These are phyloP conservation scores for Apis dorsata DNA, from an alignment of 1,140 invertebrate species.

Conservation along the genomic window DNA sequence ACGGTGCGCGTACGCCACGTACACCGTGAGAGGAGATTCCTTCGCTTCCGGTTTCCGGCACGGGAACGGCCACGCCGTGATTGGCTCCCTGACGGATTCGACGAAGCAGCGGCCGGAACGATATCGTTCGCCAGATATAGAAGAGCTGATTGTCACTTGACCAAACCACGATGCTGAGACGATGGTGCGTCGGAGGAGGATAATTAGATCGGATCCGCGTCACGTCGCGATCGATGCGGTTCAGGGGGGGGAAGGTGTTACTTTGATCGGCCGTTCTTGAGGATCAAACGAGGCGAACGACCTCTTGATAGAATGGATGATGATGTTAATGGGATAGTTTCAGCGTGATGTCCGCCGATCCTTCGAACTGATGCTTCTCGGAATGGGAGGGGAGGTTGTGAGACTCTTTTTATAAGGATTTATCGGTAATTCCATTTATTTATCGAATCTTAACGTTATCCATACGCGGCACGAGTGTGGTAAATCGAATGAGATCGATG, in stretches of 20 bases:
- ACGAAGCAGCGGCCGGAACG: slow-evolving; percentile 59
- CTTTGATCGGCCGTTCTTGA: slow-evolving; percentile 12
- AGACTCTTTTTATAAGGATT: not conserved
- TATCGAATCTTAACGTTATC: too few species aligned
- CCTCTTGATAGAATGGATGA: not conserved
- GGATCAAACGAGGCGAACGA: not conserved
- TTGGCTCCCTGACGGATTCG: slow-evolving; percentile 67
- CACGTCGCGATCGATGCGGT: not conserved
- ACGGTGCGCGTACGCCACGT: slow-evolving; percentile 40
- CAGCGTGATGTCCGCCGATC: not conserved
- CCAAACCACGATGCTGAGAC: slow-evolving; percentile 37
- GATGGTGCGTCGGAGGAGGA: slow-evolving; percentile 9
- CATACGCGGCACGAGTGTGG: too few species aligned
- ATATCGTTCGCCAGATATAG: slow-evolving; percentile 66
- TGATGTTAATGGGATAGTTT: not conserved
- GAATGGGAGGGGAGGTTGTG: not conserved
- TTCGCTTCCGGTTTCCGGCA: slow-evolving; percentile 78
- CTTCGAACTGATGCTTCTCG: not conserved
- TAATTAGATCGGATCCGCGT: slow-evolving; percentile 54
- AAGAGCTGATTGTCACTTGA: slow-evolving; percentile 58
- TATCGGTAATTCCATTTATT: too few species aligned
- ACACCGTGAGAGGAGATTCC: slow-evolving; percentile 73
- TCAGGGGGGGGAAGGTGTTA: not conserved
- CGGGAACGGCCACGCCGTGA: slow-evolving; percentile 72
- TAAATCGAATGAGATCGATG: too few species aligned